Base-by-base conservation (phyloP, 2,113 vertebrate species). In the Monarcha castaneiventris region DNA sequence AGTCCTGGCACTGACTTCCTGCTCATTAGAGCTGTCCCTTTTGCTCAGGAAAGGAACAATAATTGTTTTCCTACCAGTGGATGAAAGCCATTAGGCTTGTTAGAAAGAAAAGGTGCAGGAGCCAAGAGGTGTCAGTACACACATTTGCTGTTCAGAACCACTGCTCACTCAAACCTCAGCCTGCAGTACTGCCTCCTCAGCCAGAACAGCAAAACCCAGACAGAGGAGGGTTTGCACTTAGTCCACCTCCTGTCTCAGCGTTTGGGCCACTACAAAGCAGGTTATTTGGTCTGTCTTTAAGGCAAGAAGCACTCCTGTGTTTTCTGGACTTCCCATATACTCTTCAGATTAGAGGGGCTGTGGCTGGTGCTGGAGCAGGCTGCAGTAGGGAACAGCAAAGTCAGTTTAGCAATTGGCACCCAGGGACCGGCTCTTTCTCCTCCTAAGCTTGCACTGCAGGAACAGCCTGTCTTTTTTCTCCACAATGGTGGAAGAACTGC, bases 381-480 rank as follows among this genome's bases (percentile, higher is more conserved):
- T 1, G 63, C 64, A 85, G 30, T 23, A 46, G 30, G 10, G 26
- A 66, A 30, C 9, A 39, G 43, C 77, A 61, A 56, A 41, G 37
- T 63, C 30, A 54, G 29, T 23, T 15, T 0, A 55, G 56, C 33
- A 49, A 29, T 16, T 7, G 12, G n/a, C 68, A 46, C 29, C 21
- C 44, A 9, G 32, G 30, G 15, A 30, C 25, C 4, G 18, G 23
- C 59, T 39, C 46, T 25, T 43, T 30, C 51, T 84, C 33, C 64
- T 72, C 58, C 63, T 6, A 4, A 51, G 46, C 23, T 41, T 7
- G 0, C 0, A 0, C 30, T 63, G 63, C 41, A 32, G 3, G 3
- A 68, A 41, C 44, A 54, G 27, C 16, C 49, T 49, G 39, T 18
- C 33, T 29, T 75, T 51, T 26, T 64, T n/a, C 39, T 44, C 23